Conservation (phyloP, 2,888 invertebrate genomes). For the Acrobeloides nanus region DNA sequence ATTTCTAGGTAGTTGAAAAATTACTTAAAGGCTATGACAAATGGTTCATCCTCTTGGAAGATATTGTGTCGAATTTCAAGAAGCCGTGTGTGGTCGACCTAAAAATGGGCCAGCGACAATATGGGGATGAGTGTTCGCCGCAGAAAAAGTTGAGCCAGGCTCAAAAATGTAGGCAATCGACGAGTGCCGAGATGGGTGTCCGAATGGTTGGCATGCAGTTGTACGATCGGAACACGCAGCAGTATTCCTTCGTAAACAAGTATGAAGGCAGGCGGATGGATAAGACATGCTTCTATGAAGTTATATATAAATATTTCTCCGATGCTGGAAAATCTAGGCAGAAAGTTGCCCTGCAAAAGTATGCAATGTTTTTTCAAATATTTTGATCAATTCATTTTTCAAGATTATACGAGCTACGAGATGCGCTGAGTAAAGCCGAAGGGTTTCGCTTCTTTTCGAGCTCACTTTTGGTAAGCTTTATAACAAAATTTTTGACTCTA, state of each 20-base stretch:
- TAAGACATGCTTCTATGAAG: constrained; percentile 71
- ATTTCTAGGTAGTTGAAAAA: constrained; percentile 37
- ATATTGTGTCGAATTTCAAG: constrained; percentile 60
- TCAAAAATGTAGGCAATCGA: constrained; percentile 83
- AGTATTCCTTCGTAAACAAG: constrained; percentile 66
- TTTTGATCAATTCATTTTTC: constrained; percentile 5
- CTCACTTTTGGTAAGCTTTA: constrained; percentile 44
- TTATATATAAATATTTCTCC: constrained; percentile 67
- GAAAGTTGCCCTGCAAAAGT: constrained; percentile 1
- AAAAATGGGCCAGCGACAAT: constrained; percentile 73
- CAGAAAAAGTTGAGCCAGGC: constrained; percentile 71
- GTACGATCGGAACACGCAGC: constrained; percentile 34
- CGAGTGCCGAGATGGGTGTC: constrained; percentile 71
- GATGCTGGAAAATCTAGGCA: constrained; percentile 31
- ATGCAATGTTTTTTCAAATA: background rate
- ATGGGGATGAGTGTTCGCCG: constrained; percentile 82
- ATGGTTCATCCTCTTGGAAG: constrained; percentile 61
- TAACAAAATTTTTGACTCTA: too few species aligned
- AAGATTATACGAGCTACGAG: constrained; percentile 18
- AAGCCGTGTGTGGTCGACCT: constrained; percentile 61
- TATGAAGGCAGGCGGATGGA: constrained; percentile 79
- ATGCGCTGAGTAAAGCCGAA: constrained; percentile 61
- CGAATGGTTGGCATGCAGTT: constrained; percentile 84
- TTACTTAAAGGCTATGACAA: constrained; percentile 34
- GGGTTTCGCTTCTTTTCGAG: constrained; percentile 77